Conservation (phyloP, 2,797 vertebrate genomes). For the Syngnathus acus region DNA sequence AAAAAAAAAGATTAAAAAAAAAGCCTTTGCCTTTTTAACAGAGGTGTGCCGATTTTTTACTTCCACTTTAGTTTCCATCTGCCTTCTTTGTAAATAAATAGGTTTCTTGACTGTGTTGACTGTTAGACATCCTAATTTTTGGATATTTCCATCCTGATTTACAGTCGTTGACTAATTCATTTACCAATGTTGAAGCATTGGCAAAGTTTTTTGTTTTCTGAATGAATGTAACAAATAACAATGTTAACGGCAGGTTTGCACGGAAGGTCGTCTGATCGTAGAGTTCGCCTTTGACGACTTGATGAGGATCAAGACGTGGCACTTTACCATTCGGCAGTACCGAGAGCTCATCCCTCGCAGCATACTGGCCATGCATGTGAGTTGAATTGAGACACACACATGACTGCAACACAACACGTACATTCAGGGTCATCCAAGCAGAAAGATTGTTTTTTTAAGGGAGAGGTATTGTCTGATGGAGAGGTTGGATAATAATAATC, state of each 20-base stretch:
- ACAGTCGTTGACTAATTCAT: neutral
- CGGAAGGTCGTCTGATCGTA: conserved; percentile 96
- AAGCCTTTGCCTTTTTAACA: no score
- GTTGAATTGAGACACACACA: conserved; percentile 55
- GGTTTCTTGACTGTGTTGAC: neutral
- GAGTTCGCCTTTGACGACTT: conserved; percentile 99
- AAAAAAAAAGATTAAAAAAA: no score
- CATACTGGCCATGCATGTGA: conserved; percentile 99
- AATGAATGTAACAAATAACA: neutral
- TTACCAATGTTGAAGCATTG: neutral
- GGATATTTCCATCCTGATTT: neutral
- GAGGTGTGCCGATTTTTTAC: no score
- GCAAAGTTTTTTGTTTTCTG: neutral
- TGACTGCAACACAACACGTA: conserved; percentile 8
- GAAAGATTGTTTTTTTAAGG: neutral
- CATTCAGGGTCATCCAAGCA: neutral
- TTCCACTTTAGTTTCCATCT: no score
- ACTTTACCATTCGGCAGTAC: conserved; percentile 99
- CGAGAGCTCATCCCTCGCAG: conserved; percentile 95
- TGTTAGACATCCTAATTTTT: no score
- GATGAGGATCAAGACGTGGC: conserved; percentile 99
- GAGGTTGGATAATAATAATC: conserved; percentile 60
- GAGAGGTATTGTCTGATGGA: conserved; percentile 1
- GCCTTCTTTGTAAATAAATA: no score
- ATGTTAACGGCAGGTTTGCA: conserved; percentile 79